Percentiles rank a stretch among this genome's conserved stretches.
Conservation (phyloP, 1,140 invertebrate species). For the Euschistus heros region DNA sequence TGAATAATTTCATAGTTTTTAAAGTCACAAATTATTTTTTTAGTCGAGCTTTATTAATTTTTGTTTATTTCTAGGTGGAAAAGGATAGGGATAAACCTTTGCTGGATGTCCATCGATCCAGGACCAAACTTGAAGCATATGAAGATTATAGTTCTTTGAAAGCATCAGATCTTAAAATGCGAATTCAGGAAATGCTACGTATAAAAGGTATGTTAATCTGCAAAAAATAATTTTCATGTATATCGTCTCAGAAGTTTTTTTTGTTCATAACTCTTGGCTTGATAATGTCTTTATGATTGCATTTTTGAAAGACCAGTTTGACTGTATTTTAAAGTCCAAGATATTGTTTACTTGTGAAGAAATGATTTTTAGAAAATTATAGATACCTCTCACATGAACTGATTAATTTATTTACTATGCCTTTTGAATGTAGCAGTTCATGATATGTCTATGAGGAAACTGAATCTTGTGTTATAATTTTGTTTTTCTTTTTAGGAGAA, state of each 20-base stretch:
- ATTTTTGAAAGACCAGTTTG: no score
- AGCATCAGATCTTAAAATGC: slow-evolving; percentile 64
- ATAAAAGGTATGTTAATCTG: slow-evolving; percentile 71
- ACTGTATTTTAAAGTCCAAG: no score
- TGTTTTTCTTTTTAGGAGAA: no score
- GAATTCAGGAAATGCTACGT: slow-evolving; percentile 81
- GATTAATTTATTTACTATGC: no score
- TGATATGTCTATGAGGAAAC: no score
- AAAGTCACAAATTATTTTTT: slow-evolving; percentile 10
- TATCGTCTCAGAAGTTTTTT: neutral
- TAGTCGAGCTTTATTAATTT: slow-evolving; percentile 17
- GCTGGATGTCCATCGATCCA: slow-evolving; percentile 51
- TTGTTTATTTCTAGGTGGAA: slow-evolving; percentile 46
- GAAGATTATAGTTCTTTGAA: slow-evolving; percentile 66
- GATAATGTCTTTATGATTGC: no score
- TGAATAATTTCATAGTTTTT: slow-evolving; percentile 6
- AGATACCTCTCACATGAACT: no score
- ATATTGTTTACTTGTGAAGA: no score
- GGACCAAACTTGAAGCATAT: slow-evolving; percentile 63
- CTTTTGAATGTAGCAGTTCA: no score
- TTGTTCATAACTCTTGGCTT: no score
- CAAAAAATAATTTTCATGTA: neutral
- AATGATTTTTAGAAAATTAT: no score
- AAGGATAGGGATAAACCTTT: slow-evolving; percentile 46
- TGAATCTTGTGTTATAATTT: no score